Evolutionary conservation across 2,113 vertebrate genomes (phyloP), one percentile per base, ranked within the genome.

Genomic region (Pavo muticus): DNA sequence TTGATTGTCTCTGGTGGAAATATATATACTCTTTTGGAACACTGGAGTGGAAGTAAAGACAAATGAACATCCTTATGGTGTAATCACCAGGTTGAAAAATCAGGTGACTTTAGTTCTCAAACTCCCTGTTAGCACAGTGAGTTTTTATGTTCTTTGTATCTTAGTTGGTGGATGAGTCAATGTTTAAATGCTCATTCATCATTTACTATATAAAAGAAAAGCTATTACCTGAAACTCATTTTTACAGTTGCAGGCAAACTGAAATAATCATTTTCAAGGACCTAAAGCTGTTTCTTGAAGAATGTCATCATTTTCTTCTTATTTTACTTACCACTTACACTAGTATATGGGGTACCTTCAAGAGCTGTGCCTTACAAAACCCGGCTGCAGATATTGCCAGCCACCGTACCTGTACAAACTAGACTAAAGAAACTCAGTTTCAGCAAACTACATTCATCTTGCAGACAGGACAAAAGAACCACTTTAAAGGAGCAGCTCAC

Each of bases 201-300:
- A 98, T 96, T 98, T 97, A 97, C 97, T 95, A 97, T 97, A 98
- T 98, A 97, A 98, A 98, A 97, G 97, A 98, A 98, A 98, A 98
- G 96, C 97, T 97, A 97, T 98, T 98, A 98, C 96, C 97, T 97
- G 96, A 98, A 98, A 98, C 95, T 97, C 97, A 98, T 97, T 98
- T 98, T 98, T 98, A 97, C 94, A 97, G 97, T 98, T 97, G 92
- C 94, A 97, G 97, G 97, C 96, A 98, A 98, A 98, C 97, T 11
- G 94, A 98, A 98, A 98, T 97, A 97, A 98, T 98, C 76, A 97
- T 98, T 98, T 98, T 97, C 97, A 97, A 98, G 97, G 97, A 98
- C 97, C 97, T 98, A 97, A 97, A 98, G 97, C 96, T 98, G 97
- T 98, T 98, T 97, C 96, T 98, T 98, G 97, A 98, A 98, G 97